Conservation (phyloP, 2,888 invertebrate species). For the Nomada lathburiana region DNA sequence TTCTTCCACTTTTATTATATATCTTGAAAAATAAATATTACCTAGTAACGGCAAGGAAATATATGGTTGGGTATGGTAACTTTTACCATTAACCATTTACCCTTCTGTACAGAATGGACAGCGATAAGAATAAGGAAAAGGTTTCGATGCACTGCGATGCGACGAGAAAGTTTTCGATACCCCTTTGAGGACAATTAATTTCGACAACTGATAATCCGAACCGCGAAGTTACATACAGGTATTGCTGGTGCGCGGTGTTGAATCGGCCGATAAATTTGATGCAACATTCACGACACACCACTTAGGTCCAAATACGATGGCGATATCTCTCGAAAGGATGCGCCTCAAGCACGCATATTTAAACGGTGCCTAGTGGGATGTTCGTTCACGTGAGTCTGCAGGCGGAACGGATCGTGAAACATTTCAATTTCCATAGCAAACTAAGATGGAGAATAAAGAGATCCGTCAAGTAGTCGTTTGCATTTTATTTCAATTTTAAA, state of each 20-base stretch:
- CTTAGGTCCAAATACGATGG: conserved; percentile 70
- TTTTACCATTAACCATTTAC: too few species aligned
- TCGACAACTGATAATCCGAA: conserved; percentile 58
- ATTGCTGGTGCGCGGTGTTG: conserved; percentile 55
- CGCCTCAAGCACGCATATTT: conserved; percentile 29
- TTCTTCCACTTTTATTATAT: too few species aligned
- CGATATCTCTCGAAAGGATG: conserved; percentile 41
- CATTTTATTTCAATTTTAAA: neutral
- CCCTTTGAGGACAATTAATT: conserved; percentile 70
- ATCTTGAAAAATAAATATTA: too few species aligned
- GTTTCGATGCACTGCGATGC: neutral
- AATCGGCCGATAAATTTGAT: conserved; percentile 78
- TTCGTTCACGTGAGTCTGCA: neutral
- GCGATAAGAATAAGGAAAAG: neutral
- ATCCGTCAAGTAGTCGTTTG: neutral
- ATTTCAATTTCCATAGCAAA: conserved; percentile 40
- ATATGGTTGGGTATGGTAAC: too few species aligned
- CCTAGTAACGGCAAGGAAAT: too few species aligned
- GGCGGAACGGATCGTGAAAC: conserved; percentile 21
- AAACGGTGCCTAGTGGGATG: conserved; percentile 1
- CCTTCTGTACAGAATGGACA: neutral
- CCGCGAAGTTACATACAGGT: conserved; percentile 58
- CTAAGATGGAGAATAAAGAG: conserved; percentile 6
- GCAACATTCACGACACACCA: conserved; percentile 74
- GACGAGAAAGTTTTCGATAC: neutral